phyloP scores from a whole-genome alignment of 1,140 invertebrate genomes.

The Cephus cinctus region DNA sequence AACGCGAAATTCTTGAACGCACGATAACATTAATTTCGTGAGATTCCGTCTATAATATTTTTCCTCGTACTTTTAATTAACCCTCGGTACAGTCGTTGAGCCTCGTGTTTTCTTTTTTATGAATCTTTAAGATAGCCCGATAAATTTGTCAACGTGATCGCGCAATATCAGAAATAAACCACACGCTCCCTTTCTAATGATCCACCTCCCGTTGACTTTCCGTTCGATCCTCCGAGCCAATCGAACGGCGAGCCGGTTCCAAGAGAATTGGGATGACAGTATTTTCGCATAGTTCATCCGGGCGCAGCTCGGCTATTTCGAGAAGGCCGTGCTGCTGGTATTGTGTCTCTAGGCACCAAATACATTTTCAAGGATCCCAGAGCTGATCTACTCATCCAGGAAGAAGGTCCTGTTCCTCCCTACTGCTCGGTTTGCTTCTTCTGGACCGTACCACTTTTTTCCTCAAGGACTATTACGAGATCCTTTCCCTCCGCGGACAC shows the following conservation, averaged over 20 bases:
- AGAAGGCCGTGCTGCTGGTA: slow-evolving; percentile 40
- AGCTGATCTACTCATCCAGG: slow-evolving; percentile 22
- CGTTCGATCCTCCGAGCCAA: neutral
- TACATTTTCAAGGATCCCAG: slow-evolving; percentile 25
- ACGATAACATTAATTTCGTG: neutral
- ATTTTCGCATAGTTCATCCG: slow-evolving; percentile 9
- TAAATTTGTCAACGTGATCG: neutral
- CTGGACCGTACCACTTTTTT: no score
- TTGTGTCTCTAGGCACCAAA: slow-evolving; percentile 33
- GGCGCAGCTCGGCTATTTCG: slow-evolving; percentile 44
- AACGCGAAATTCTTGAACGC: no score
- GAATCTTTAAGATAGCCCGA: neutral
- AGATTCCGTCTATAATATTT: neutral
- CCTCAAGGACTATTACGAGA: no score
- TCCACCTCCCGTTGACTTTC: no score
- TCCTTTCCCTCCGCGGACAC: neutral
- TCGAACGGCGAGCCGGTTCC: neutral
- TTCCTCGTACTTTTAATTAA: neutral
- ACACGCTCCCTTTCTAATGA: no score
- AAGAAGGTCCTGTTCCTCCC: slow-evolving; percentile 3
- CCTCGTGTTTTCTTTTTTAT: neutral
- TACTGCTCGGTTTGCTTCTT: no score
- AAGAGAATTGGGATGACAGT: neutral
- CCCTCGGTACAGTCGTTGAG: neutral
- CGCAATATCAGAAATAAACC: no score